Conservation (phyloP, 1,140 invertebrate genomes). For the Cataglyphis hispanica region DNA sequence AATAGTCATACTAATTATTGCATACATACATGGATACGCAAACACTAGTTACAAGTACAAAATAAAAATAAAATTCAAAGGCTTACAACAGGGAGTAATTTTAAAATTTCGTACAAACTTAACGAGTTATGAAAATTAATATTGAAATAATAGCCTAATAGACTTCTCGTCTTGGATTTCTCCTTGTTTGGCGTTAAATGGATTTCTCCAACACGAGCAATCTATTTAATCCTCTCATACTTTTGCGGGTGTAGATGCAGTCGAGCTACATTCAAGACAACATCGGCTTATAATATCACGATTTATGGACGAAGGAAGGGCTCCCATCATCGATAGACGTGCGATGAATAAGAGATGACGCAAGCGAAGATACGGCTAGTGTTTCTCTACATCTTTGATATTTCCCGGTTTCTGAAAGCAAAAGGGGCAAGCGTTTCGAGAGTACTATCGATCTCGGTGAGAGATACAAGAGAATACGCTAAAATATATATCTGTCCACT, state of each 20-base stretch:
- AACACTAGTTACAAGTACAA: not conserved
- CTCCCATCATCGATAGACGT: conserved; percentile 55
- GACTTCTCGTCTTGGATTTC: conserved; percentile 32
- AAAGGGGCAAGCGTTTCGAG: conserved; percentile 14
- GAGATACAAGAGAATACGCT: not conserved
- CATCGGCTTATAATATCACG: conserved; percentile 58
- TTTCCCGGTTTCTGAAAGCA: conserved; percentile 47
- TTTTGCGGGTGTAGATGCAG: conserved; percentile 10
- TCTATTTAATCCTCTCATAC: conserved; percentile 44
- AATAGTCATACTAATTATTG: not conserved
- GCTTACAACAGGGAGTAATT: not conserved
- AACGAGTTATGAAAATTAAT: conserved; percentile 25
- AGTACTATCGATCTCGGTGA: not conserved
- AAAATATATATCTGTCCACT: conserved; percentile 32
- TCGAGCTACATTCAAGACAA: conserved; percentile 42
- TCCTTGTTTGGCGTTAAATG: conserved; percentile 33
- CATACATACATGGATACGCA: not conserved
- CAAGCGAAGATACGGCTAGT: conserved; percentile 20
- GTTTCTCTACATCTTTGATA: conserved; percentile 48
- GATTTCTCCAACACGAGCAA: conserved; percentile 40
- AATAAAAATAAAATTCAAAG: not conserved
- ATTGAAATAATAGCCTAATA: not conserved
- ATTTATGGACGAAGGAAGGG: conserved; percentile 51
- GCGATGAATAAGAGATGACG: conserved; percentile 57
- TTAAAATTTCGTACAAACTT: conserved; percentile 2